Percentiles rank a stretch among this genome's conserved stretches.
phyloP scores from a whole-genome alignment of 2,888 invertebrate genomes.

The Dichetophora obliterata region DNA sequence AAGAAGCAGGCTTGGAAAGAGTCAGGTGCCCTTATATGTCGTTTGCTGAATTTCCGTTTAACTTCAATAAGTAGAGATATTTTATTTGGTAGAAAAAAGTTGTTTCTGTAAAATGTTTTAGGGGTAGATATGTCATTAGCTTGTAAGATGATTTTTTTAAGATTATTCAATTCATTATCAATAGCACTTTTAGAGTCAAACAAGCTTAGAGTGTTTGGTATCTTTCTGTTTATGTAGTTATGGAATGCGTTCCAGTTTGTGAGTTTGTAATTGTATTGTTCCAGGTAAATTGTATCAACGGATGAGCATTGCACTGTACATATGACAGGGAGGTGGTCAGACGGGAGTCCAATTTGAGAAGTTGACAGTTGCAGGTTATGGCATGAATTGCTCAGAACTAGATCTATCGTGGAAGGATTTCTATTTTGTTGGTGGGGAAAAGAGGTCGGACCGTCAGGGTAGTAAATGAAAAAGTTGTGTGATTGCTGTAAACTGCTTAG shows the following conservation, averaged over 20 bases:
- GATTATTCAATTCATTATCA: neutral
- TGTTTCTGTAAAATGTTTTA: neutral
- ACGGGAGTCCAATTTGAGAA: neutral
- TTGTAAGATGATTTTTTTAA: neutral
- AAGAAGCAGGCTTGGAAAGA: neutral
- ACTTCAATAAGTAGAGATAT: neutral
- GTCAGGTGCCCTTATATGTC: neutral
- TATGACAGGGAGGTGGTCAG: slow-evolving; percentile 4
- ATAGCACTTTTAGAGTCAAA: neutral
- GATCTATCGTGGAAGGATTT: no score
- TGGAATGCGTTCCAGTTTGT: neutral
- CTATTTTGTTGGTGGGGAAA: no score
- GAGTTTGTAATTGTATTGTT: neutral
- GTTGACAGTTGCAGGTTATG: neutral
- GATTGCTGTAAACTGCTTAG: neutral
- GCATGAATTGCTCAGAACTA: slow-evolving; percentile 1
- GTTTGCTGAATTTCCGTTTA: neutral
- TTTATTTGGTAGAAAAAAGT: neutral
- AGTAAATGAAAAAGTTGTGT: no score
- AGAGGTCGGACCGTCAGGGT: no score
- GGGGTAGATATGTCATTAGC: neutral
- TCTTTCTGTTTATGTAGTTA: neutral
- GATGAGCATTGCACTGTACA: slow-evolving; percentile 4
- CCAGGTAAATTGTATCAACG: neutral
- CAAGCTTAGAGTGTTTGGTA: neutral